These are phyloP conservation scores for Smutsia temminckii DNA, from an alignment of 2,797 vertebrate species.

Conservation along the genomic window DNA sequence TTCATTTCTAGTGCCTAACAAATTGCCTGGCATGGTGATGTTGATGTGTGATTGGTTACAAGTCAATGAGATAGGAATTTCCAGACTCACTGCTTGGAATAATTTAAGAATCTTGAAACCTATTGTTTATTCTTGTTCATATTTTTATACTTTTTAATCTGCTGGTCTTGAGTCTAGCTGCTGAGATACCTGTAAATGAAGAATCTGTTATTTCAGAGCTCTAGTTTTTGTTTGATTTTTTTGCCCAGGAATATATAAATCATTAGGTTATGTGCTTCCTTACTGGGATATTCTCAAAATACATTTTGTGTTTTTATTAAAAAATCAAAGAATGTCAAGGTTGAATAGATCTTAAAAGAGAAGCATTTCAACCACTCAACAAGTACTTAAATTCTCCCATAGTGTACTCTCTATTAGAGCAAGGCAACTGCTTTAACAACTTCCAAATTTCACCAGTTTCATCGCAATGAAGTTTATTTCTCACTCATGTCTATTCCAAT, in stretches of 20 bases:
- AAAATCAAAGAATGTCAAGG: slow-evolving; percentile 9
- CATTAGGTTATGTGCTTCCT: not conserved
- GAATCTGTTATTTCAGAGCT: slow-evolving; percentile 1
- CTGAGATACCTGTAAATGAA: not conserved
- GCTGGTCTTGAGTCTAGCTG: not conserved
- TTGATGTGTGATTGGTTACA: not conserved
- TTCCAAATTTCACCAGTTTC: not conserved
- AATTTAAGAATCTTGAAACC: not conserved
- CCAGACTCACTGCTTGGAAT: not conserved
- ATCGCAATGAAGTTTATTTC: not conserved
- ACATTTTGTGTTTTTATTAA: not conserved
- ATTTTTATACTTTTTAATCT: not conserved
- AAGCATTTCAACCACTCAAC: not conserved
- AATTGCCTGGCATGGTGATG: not conserved
- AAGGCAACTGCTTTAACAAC: not conserved
- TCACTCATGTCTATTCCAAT: not conserved
- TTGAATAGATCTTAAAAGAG: not conserved
- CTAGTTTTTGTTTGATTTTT: not conserved
- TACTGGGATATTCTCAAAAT: not conserved
- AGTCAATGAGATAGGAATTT: not conserved
- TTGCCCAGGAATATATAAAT: not conserved
- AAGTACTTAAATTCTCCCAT: not conserved
- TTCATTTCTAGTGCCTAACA: not conserved
- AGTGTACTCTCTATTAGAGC: not conserved
- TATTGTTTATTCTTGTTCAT: not conserved